A percentile compares a stretch with the other conserved stretches of the same genome.
These are phyloP conservation scores for Drosophila paracracens DNA, from an alignment of 2,888 invertebrate genomes.

Conservation along the genomic window DNA sequence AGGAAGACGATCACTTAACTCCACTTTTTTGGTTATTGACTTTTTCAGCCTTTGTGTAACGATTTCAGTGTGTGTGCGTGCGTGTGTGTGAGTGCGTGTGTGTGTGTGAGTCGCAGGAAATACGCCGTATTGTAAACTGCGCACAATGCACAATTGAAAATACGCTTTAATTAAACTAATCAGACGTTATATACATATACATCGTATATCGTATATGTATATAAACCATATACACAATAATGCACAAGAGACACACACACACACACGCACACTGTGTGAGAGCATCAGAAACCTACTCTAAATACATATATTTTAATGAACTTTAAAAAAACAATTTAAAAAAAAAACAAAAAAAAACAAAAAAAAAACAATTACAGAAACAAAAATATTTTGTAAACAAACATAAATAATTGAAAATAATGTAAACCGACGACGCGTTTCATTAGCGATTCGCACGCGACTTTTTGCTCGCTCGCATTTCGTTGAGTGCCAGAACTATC, in stretches of 20 bases:
- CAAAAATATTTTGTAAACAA: constrained; percentile 9
- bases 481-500: constrained; percentile 5
- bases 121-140: constrained; percentile 51
- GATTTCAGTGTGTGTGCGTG: background rate
- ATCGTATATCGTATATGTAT: background rate
- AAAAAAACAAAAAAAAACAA: constrained; percentile 10
- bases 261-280: constrained; percentile 4
- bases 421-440: constrained; percentile 24
- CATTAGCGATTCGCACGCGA: constrained; percentile 27
- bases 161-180: constrained; percentile 80
- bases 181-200: constrained; percentile 56
- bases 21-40: constrained; percentile 51
- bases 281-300: background rate
- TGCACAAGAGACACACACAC: constrained; percentile 59
- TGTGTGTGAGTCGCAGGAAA: constrained; percentile 46
- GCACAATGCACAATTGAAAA: constrained; percentile 72
- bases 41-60: constrained; percentile 25
- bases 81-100: constrained; percentile 5
- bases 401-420: constrained; percentile 40
- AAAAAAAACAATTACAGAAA: constrained; percentile 10
- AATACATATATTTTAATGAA: constrained; percentile 45
- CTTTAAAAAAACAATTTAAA: constrained; percentile 35
- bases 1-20: constrained; percentile 47
- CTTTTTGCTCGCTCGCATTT: constrained; percentile 12
- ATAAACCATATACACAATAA: constrained; percentile 22